Evolutionary conservation across 2,888 invertebrate genomes (phyloP), one percentile per base, ranked within the genome.

Genomic region (Lasioglossum malachurum): DNA sequence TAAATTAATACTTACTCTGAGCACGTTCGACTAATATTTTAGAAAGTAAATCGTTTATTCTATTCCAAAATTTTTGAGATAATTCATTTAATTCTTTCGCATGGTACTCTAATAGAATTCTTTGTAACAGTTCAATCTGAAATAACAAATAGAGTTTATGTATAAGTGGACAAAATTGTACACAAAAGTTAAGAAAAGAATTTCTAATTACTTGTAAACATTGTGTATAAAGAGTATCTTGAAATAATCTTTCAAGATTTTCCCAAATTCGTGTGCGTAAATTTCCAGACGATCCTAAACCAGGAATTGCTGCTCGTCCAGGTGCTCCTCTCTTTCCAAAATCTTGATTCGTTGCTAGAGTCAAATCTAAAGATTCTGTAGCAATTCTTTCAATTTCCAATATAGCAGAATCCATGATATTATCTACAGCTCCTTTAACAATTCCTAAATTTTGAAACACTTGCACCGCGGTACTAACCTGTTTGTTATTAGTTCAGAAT

Each of bases 191-290:
- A 81, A 57, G 77, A 8, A 14, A 80, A 69, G 75, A 57, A 79
- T 27, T 49, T 78, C 49, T 5, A 75, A 57, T 87, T 85, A 97
- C 97, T 95, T 98, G 98, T 87, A 97, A 96, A 94, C 98, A 98
- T 89, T 97, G 96, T 82, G 96, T 96, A 91, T 96, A 97, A 67
- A 98, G 96, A 83, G 97, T 97, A 83, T 97, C 97, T 93, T 98
- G 97, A 94, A 98, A 98, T 14, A 98, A 95, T 95, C 97, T 98
- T 93, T 99, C 98, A 93, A 99, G 96, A 91, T 98, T 98, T 86
- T 97, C 97, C 99, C 99, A 99, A 8, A 99, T 96, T 93, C 97
- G 96, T 67, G 96, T 96, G 86, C 97, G 95, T 91, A 97, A 96
- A 77, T 96, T 96, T 44, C 96, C 96, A 14, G 96, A 96, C 88